Evolutionary conservation across 2,797 vertebrate genomes (phyloP).

Genomic region (Hybognathus amarus): DNA sequence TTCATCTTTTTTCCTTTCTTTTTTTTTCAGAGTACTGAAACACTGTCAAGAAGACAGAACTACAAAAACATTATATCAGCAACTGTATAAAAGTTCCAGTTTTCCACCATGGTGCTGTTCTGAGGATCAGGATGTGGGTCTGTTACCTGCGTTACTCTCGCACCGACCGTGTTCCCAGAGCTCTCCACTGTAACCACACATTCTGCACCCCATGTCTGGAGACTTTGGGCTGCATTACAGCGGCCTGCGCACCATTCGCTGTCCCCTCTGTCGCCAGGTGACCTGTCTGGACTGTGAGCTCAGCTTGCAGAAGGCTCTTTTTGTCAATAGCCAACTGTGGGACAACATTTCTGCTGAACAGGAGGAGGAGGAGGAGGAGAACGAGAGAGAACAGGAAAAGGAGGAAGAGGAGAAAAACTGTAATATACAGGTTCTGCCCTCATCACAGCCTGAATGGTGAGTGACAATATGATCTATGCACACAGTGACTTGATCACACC

Average conservation of each 20-base stretch:
- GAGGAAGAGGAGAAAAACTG: conserved; percentile 45
- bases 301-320: conserved; percentile 74
- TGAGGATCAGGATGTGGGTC: conserved; percentile 75
- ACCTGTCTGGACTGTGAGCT: conserved; percentile 70
- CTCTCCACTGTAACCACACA: conserved; percentile 81
- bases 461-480: conserved; percentile 10
- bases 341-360: conserved; percentile 68
- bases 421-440: conserved; percentile 38
- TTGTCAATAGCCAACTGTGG: conserved; percentile 77
- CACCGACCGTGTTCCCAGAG: conserved; percentile 71
- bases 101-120: conserved; percentile 71
- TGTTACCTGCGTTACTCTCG: conserved; percentile 73
- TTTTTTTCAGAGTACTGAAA: neutral
- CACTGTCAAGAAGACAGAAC: neutral
- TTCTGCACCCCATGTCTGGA: conserved; percentile 78
- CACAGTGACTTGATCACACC: neutral
- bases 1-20: neutral
- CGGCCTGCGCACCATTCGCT: conserved; percentile 69
- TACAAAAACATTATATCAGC: neutral
- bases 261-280: conserved; percentile 78
- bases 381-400: neutral
- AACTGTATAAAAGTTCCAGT: neutral
- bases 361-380: conserved; percentile 42
- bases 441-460: conserved; percentile 67
- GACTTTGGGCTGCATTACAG: conserved; percentile 61